Evolutionary conservation across 2,797 vertebrate genomes (phyloP), one percentile per base, ranked within the genome.

Genomic region (Petrocephalus schoutedeni): DNA sequence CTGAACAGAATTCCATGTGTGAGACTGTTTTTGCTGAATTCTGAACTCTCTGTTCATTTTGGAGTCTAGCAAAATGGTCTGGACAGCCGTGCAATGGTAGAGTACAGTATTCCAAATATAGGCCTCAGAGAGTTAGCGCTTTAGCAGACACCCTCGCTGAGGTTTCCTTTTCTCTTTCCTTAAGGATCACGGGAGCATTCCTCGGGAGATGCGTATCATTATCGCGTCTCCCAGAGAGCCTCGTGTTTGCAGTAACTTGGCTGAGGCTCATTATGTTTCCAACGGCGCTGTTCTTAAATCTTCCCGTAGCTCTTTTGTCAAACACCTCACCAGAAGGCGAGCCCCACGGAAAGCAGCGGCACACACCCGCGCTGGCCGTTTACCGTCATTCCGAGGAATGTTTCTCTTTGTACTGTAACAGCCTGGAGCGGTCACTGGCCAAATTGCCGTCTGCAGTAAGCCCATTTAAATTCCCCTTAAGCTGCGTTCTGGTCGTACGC

Each of bases 181-280:
- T 28, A 86, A 64, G 41, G 74, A 64, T 90, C 87, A 49, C 85
- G 87, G 89, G 85, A 87, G 89, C 85, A 89, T 91, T 91, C 91
- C 90, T 89, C 86, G 56, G 61, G 90, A 89, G 87, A 90, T 88
- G 89, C 87, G 90, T 12, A 89, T 91, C 91, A 90, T 91, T 91
- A 88, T 91, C 80, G 61, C 80, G 87, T 90, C 90, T 87, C 91
- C 91, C 90, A 54, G 90, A 91, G 91, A 91, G 91, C 89, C 90
- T 54, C 84, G 87, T 92, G 88, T 92, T 92, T 92, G 91, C 89
- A 85, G 88, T 90, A 67, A 89, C 89, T 89, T 89, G 51, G 21
- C 89, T 87, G 91, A 89, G 89, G 88, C 90, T 89, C 87, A 87
- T 84, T 51, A 87, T 89, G 89, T 89, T 90, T 91, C 86, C 28